Conservation (phyloP, 2,888 invertebrate species). For the Alitta virens region DNA sequence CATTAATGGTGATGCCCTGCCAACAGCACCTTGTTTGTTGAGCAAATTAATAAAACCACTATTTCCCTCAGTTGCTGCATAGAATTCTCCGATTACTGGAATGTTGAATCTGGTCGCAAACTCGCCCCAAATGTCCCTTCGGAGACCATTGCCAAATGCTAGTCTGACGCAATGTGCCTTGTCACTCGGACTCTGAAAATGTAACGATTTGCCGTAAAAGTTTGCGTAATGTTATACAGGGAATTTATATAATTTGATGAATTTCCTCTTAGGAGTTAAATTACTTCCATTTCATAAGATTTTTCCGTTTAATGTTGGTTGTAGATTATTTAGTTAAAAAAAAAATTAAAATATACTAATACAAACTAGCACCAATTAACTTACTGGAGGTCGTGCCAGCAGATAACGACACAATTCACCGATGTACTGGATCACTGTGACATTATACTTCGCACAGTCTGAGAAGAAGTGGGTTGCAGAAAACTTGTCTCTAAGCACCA, state of each 20-base stretch:
- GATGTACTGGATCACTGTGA: conserved; percentile 71
- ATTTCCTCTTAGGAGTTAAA: too few species aligned
- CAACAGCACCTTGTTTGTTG: conserved; percentile 62
- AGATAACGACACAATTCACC: conserved; percentile 61
- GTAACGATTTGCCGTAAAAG: too few species aligned
- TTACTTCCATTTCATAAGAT: too few species aligned
- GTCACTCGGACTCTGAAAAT: conserved; percentile 38
- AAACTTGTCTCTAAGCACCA: conserved; percentile 83
- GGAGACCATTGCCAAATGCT: conserved; percentile 87
- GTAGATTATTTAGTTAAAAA: too few species aligned
- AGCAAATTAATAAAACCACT: conserved; percentile 93
- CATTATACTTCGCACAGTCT: conserved; percentile 87
- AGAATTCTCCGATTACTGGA: conserved; percentile 81
- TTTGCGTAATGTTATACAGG: too few species aligned
- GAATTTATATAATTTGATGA: too few species aligned
- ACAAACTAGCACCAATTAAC: too few species aligned
- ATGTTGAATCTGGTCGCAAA: conserved; percentile 85
- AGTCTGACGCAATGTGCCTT: conserved; percentile 62
- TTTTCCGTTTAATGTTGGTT: too few species aligned
- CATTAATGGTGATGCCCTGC: conserved; percentile 37
- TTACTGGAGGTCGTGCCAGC: conserved; percentile 52
- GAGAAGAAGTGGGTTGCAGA: conserved; percentile 87
- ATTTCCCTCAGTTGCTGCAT: conserved; percentile 95
- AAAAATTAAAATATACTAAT: too few species aligned
- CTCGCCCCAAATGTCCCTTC: conserved; percentile 88